Evolutionary conservation across 1,140 invertebrate genomes (phyloP).

Genomic region (Vanessa tameamea): DNA sequence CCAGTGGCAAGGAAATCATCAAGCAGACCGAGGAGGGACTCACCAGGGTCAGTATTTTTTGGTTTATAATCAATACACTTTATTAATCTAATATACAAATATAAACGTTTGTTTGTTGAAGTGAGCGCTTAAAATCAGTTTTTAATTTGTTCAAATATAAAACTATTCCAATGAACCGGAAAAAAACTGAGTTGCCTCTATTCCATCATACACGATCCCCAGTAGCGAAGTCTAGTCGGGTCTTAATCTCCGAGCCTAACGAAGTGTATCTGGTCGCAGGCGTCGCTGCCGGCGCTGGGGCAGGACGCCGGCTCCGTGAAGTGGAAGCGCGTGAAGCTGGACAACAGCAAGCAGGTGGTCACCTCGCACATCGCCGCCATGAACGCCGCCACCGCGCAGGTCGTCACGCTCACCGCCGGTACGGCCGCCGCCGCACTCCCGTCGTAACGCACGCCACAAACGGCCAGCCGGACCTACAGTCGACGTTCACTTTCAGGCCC

Average conservation of each 20-base stretch:
- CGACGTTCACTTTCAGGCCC: constrained; percentile 71
- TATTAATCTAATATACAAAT: no score
- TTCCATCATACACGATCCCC: no score
- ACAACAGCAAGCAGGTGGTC: constrained; percentile 97
- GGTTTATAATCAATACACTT: no score
- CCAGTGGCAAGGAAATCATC: constrained; percentile 92
- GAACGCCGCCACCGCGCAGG: constrained; percentile 98
- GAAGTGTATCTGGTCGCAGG: constrained; percentile 60
- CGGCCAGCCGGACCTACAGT: not conserved
- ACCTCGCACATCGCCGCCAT: constrained; percentile 98
- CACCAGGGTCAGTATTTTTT: constrained; percentile 70
- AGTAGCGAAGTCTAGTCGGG: no score
- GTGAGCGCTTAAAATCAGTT: no score
- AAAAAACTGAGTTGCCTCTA: no score
- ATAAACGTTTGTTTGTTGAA: no score
- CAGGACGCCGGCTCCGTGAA: constrained; percentile 91
- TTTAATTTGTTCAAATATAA: no score
- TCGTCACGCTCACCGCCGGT: constrained; percentile 96
- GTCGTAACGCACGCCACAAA: not conserved
- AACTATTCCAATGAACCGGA: no score
- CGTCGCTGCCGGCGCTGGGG: constrained; percentile 90
- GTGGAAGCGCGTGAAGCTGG: constrained; percentile 96
- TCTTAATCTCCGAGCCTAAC: no score
- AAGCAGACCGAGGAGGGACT: constrained; percentile 92
- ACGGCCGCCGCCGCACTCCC: constrained; percentile 1